Conservation (phyloP, 2,888 invertebrate species). For the Polietes domitor region DNA sequence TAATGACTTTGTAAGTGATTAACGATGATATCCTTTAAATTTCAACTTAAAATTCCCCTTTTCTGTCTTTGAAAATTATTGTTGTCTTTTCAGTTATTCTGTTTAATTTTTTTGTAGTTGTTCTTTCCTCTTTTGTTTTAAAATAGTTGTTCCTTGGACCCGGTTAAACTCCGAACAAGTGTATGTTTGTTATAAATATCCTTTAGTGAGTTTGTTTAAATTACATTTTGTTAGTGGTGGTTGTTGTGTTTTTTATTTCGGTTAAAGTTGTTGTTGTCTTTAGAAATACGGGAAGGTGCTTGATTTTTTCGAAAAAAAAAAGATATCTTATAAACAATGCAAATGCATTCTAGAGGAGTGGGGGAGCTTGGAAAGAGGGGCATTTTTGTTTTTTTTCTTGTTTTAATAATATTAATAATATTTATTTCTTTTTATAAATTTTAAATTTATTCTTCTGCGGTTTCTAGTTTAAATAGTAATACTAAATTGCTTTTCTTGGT, state of each 20-base stretch:
- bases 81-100: constrained; percentile 11
- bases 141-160: constrained; percentile 73
- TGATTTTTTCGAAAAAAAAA: constrained; percentile 2
- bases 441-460: constrained; percentile 45
- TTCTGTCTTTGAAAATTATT: not conserved
- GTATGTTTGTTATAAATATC: no score
- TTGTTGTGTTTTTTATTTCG: constrained; percentile 51
- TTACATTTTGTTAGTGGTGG: constrained; percentile 47
- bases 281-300: not conserved
- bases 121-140: constrained; percentile 34
- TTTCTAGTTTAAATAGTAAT: constrained; percentile 49
- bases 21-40: no score
- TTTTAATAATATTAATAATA: constrained; percentile 11
- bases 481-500: constrained; percentile 63
- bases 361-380: not conserved
- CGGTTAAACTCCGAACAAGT: constrained; percentile 77
- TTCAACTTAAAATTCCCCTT: no score
- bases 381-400: not conserved
- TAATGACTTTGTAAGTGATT: no score
- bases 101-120: constrained; percentile 10
- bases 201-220: constrained; percentile 46
- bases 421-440: constrained; percentile 35
- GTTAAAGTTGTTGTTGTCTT: not conserved
- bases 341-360: not conserved
- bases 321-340: not conserved